Base-by-base conservation (phyloP, 1,140 invertebrate genomes). In the Varroa destructor region DNA sequence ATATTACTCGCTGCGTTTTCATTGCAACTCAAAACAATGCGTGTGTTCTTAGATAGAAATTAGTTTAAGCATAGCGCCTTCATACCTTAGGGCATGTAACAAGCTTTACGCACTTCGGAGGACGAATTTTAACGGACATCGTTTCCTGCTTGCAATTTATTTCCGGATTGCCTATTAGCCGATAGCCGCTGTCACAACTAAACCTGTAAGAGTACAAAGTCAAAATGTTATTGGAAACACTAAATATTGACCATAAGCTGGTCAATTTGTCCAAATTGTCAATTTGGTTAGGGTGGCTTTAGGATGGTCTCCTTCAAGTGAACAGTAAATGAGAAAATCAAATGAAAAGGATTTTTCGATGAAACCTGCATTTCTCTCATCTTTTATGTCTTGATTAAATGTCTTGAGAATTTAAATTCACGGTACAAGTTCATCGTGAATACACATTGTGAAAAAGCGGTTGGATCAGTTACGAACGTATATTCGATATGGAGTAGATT, bases 191-290 rank as follows among this genome's bases (percentile, higher is more conserved):
- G 40, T 67, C 61, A 46, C 61, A 67, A 67, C 40, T 46, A 46
- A 67, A 67, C 46, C 61, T 67, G 61, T 40, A 67, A 67, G 46
- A 40, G 40, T 67, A 43, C 40, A 36, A 67, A 36, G 61, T 43
- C 2, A 8, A 37, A 12, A 40, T 36, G 61, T 67, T 12, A 14
- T 67, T 67, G 10, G 61, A 12, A 8, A 12, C 14, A 67, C 42
- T 37, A 58, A 40, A 58, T 25, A 25, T 3, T 12, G 57, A 40
- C 57, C 42, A 58, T 58, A 58, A 58, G 25, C 14, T 37, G 6
- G 42, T 42, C 6, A 40, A 58, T 6, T 42, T 42, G 0, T 37
- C 42, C 57, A 40, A 58, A 40, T 42, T 58, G 25, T 58, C 42
- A 25, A 40, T 58, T 58, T 42, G 42, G 42, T 42, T 58, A 58